Conservation (phyloP, 1,140 invertebrate genomes). For the Drosophila guanche region DNA sequence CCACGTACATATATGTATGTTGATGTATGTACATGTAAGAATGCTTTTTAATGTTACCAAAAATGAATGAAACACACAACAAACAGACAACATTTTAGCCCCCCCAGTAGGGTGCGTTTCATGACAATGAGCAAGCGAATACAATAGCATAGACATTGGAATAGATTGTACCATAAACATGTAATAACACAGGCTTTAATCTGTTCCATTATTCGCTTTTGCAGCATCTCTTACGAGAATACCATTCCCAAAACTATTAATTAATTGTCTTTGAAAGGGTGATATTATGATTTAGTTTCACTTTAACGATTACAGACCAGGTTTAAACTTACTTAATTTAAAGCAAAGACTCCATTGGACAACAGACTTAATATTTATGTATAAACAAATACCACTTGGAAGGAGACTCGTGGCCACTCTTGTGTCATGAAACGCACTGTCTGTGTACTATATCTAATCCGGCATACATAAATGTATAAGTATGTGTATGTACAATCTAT, state of each 20-base stretch:
- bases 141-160: slow-evolving; percentile 1
- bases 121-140: slow-evolving; percentile 19
- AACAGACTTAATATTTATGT: too few species aligned
- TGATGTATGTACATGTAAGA: slow-evolving; percentile 5
- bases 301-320: too few species aligned
- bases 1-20: slow-evolving; percentile 15
- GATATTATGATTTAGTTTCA: too few species aligned
- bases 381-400: too few species aligned
- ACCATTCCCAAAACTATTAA: neutral
- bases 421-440: slow-evolving; percentile 15
- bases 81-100: slow-evolving; percentile 5
- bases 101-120: slow-evolving; percentile 7
- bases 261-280: slow-evolving; percentile 4
- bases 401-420: neutral
- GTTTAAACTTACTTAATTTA: too few species aligned
- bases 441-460: slow-evolving; percentile 1
- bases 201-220: too few species aligned
- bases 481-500: neutral
- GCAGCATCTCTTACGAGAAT: too few species aligned
- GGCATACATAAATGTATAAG: slow-evolving; percentile 3
- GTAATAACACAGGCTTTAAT: too few species aligned
- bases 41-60: slow-evolving; percentile 36
- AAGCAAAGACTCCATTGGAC: too few species aligned
- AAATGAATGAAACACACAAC: slow-evolving; percentile 7
- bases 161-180: neutral